Conservation (phyloP, 1,140 invertebrate species). For the Drosophila kohkoa region DNA sequence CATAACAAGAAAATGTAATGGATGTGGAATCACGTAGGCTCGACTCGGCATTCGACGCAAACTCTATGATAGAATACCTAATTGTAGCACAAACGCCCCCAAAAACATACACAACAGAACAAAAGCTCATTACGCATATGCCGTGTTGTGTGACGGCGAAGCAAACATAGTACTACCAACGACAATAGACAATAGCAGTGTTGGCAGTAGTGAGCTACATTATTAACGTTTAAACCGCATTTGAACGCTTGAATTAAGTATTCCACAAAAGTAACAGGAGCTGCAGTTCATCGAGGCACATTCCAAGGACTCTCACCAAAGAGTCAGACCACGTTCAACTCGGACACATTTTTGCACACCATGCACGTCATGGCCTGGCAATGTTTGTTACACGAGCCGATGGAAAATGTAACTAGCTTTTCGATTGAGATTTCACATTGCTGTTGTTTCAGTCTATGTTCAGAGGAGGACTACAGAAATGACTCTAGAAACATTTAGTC, state of each 20-base stretch:
- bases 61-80: constrained; percentile 72
- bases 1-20: background rate
- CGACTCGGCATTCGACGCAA: constrained; percentile 45
- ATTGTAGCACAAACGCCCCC: constrained; percentile 63
- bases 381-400: constrained; percentile 59
- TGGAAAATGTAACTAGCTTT: constrained; percentile 57
- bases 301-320: constrained; percentile 49
- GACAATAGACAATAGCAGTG: constrained; percentile 35
- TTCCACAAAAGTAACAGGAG: constrained; percentile 75
- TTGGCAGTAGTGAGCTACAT: constrained; percentile 52
- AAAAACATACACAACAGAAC: constrained; percentile 43
- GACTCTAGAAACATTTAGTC: constrained; percentile 29
- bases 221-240: constrained; percentile 77
- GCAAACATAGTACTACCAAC: constrained; percentile 65
- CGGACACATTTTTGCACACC: constrained; percentile 12
- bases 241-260: constrained; percentile 80
- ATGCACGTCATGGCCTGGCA: constrained; percentile 48
- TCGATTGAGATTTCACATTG: constrained; percentile 46
- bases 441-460: constrained; percentile 1
- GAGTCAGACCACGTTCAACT: constrained; percentile 52
- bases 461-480: constrained; percentile 15
- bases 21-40: constrained; percentile 50
- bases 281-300: constrained; percentile 58
- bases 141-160: constrained; percentile 50
- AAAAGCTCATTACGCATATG: constrained; percentile 79